Evolutionary conservation across 1,140 invertebrate genomes (phyloP).

Genomic region (Chrysopa pallens): DNA sequence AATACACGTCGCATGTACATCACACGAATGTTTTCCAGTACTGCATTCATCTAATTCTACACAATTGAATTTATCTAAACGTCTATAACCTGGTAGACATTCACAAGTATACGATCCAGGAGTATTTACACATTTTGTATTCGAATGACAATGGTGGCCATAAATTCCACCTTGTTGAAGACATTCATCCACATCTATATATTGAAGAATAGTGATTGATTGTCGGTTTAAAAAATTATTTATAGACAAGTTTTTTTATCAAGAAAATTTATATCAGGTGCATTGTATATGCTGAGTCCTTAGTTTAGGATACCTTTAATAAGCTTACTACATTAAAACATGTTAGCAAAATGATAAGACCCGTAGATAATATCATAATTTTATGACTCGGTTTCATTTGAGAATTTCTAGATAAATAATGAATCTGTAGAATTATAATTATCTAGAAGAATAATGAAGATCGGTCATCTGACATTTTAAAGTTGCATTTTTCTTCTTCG

Average conservation of each 20-base stretch:
- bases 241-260: background rate
- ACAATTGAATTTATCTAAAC: constrained; percentile 61
- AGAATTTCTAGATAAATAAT: too few species aligned
- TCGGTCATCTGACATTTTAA: too few species aligned
- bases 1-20: constrained; percentile 59
- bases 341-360: too few species aligned
- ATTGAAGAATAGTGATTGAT: constrained; percentile 12
- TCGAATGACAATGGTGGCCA: constrained; percentile 63
- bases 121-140: constrained; percentile 64
- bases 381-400: too few species aligned
- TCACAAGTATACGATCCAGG: constrained; percentile 63
- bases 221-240: background rate
- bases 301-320: too few species aligned
- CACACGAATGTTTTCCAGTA: constrained; percentile 48
- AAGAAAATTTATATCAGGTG: too few species aligned
- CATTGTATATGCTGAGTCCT: too few species aligned
- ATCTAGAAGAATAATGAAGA: too few species aligned
- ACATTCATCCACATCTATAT: constrained; percentile 67
- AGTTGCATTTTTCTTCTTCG: too few species aligned
- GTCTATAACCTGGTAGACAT: constrained; percentile 60
- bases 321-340: too few species aligned
- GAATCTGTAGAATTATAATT: too few species aligned
- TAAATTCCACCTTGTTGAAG: constrained; percentile 47
- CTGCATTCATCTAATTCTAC: constrained; percentile 65
- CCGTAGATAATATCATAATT: too few species aligned